Base-by-base conservation (phyloP, 2,888 invertebrate genomes). In the Tetragnatha montana region DNA sequence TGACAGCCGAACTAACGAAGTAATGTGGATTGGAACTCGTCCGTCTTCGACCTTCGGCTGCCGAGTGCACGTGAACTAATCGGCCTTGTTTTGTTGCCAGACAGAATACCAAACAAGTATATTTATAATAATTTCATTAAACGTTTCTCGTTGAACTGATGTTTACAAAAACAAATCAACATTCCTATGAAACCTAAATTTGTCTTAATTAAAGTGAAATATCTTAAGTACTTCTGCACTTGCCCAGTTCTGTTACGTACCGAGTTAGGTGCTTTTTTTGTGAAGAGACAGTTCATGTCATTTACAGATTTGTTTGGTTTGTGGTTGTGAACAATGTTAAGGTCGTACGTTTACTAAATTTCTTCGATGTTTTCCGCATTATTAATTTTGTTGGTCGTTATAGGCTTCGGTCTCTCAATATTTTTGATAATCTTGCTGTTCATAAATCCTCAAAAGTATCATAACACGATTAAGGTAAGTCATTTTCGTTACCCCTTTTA, bases 361-460 rank as follows among this genome's bases (percentile, higher is more conserved):
- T 21, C 22, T 68, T 84, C 69, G 81, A 89, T 89, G 89, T 86
- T 89, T 86, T 86, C 89, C 78, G 69, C 71, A 73, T 86, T 89
- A 78, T 79, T 89, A 70, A 47, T 81, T 47, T 76, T 89, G 49
- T 86, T 89, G 79, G 75, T 83, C 14, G 79, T 74, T 51, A n/a
- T 83, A 80, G 83, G 87, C 74, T 87, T 87, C 49, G 87, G 86
- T 86, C 79, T 90, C 21, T 87, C 87, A 10, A 47, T 87, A 60
- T 83, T 90, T 84, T 82, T 90, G 70, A 83, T 90, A 68, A 19
- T 90, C 50, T 35, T 90, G 4, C 83, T 90, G n/a, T 90, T 90
- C 47, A 17, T 87, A 21, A 90, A 82, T 83, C 86, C 90, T 8
- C 87, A 87, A 80, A 90, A 71, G n/a, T 90, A 70, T 83, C 78